Evolutionary conservation across 2,113 vertebrate species (phyloP), one percentile per base, ranked within the genome.

Genomic region (Sebastes schlegelii): DNA sequence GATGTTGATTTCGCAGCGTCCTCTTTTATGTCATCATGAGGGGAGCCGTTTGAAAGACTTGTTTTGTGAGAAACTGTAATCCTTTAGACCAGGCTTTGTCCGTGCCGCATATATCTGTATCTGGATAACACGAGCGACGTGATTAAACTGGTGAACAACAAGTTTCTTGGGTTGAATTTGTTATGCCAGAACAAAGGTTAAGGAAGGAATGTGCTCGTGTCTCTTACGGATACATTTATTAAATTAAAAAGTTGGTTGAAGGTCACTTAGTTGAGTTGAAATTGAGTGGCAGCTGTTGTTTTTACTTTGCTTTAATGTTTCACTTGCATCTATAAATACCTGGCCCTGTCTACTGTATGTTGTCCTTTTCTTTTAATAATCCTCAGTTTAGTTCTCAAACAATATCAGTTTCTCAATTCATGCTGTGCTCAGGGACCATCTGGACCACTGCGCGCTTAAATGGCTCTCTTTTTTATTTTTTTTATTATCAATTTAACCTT

Each of bases 21-120:
- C 85, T 85, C 82, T 89, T 89, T 90, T 65, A 80, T 74, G 83
- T 83, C 79, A 77, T 79, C 51, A 72, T 8, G 74, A 73, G 73
- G 79, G 61, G 21, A 86, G 64, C 64, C 42, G 3, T 74, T 65
- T 79, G 40, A 82, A 88, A 84, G 63, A 43, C 62, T 80, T 46
- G 55, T 71, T 86, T 74, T 89, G 74, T 84, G 88, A 88, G 77
- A 82, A 83, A 51, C 58, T 75, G 42, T 60, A 83, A 80, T 81
- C 74, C 74, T 73, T 87, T 69, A 69, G 40, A 61, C 51, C 49
- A 7, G 62, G 45, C 49, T 81, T 84, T 55, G 34, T 79, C 62
- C n/a, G 43, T 34, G 46, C 34, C 12, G 4, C 8, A 64, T 26
- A 7, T 34, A 62, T 75, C 48, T 45, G 12, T 6, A 52, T 45